These are phyloP conservation scores for Hylia prasina DNA, from an alignment of 2,113 vertebrate species.

Conservation along the genomic window DNA sequence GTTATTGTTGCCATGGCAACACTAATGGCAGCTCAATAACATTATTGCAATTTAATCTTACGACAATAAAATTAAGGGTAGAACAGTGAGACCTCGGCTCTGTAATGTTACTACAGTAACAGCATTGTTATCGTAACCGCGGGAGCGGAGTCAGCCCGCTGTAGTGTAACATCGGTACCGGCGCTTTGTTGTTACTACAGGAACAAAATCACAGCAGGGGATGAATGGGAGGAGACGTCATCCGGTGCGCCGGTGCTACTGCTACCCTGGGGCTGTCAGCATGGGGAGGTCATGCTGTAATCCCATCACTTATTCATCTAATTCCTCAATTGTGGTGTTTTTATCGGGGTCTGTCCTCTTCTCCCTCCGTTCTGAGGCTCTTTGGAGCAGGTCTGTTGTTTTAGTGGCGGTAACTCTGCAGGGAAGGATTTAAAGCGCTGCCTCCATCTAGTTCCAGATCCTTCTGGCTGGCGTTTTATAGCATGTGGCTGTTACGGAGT, in stretches of 20 bases:
- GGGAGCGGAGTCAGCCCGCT: constrained; percentile 22
- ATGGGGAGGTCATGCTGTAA: not conserved
- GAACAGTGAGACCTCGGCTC: constrained; percentile 34
- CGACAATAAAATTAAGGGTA: constrained; percentile 55
- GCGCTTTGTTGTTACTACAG: constrained; percentile 3
- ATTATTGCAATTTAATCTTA: constrained; percentile 64
- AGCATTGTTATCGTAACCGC: constrained; percentile 18
- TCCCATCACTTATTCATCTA: not conserved
- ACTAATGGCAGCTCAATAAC: constrained; percentile 59
- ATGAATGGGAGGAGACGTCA: constrained; percentile 5
- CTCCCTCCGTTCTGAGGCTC: not conserved
- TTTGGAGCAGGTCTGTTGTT: constrained; percentile 6
- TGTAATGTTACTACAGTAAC: constrained; percentile 47
- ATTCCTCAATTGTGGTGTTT: not conserved
- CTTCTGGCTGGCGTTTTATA: constrained; percentile 59
- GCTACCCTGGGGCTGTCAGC: not conserved
- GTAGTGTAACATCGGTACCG: not conserved
- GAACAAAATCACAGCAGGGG: not conserved
- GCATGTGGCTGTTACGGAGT: constrained; percentile 65
- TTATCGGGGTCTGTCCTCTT: not conserved
- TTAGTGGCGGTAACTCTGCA: constrained; percentile 5
- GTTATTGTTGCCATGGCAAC: constrained; percentile 26
- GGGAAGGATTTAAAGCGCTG: constrained; percentile 56
- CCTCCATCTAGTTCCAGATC: constrained; percentile 50
- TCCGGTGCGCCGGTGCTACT: not conserved